Percentiles rank a stretch among this genome's conserved stretches.
Conservation (phyloP, 2,797 vertebrate genomes). For the Cirrhinus mrigala region DNA sequence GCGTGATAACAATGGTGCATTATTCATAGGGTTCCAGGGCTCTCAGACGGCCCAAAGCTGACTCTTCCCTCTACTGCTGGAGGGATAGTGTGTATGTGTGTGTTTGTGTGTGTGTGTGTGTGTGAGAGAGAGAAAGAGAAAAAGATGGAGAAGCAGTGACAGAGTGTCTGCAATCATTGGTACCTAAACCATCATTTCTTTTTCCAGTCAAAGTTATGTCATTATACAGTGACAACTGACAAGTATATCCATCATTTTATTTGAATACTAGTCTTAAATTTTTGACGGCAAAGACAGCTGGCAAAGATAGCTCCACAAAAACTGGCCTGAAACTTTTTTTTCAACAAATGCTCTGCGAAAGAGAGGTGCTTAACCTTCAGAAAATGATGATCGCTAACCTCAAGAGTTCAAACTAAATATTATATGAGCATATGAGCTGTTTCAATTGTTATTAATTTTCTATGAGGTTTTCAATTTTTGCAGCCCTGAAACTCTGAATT, state of each 20-base stretch:
- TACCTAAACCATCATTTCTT: conserved; percentile 47
- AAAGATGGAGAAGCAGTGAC: conserved; percentile 42
- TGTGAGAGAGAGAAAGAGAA: conserved; percentile 32
- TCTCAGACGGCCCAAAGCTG: conserved; percentile 48
- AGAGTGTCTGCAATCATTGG: conserved; percentile 44
- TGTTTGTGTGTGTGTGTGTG: background rate
- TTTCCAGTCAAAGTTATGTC: conserved; percentile 33
- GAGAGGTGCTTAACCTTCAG: background rate
- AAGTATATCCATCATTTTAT: conserved; percentile 42
- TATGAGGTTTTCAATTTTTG: background rate
- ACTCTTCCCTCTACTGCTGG: conserved; percentile 42
- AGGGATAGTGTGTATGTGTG: conserved; percentile 26
- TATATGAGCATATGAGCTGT: background rate
- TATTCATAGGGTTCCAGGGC: conserved; percentile 59
- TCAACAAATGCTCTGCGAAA: background rate
- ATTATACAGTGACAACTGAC: conserved; percentile 18
- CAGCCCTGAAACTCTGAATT: background rate
- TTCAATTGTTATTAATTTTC: background rate
- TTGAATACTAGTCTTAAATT: conserved; percentile 21
- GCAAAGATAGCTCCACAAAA: background rate
- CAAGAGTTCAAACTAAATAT: conserved; percentile 17
- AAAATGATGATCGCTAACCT: conserved; percentile 9
- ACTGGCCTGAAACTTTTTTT: background rate
- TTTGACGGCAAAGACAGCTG: conserved; percentile 4
- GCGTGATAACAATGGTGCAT: conserved; percentile 68